Evolutionary conservation across 2,113 vertebrate species (phyloP).

Genomic region (Hippocampus zosterae): DNA sequence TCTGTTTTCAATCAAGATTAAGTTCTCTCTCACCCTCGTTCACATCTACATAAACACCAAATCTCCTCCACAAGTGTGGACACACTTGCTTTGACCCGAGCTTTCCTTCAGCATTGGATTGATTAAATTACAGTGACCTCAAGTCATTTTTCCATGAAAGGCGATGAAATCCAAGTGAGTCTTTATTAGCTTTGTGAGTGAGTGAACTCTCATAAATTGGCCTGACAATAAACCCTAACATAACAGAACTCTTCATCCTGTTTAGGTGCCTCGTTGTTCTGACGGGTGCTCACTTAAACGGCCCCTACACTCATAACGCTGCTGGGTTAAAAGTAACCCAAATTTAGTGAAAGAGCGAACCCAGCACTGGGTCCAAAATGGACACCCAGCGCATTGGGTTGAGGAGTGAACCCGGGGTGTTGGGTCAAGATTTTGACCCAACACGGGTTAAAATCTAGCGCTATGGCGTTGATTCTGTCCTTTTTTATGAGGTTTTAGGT

Average conservation of each 20-base stretch:
- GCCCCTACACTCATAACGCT: too few species aligned
- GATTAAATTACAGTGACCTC: conserved; percentile 37
- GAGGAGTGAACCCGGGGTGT: too few species aligned
- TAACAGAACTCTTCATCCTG: neutral
- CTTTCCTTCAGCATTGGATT: conserved; percentile 18
- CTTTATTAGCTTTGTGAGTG: conserved; percentile 7
- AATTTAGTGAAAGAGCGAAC: too few species aligned
- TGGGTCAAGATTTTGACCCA: too few species aligned
- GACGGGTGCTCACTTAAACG: neutral
- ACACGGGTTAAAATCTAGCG: too few species aligned
- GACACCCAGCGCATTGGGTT: too few species aligned
- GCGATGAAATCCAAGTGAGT: conserved; percentile 29
- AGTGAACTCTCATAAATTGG: neutral
- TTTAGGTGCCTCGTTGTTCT: conserved; percentile 1
- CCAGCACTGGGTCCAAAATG: too few species aligned
- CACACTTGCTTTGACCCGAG: conserved; percentile 14
- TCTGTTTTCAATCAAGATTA: conserved; percentile 50
- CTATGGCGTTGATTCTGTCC: too few species aligned
- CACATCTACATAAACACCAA: conserved; percentile 31
- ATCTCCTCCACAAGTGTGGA: conserved; percentile 21
- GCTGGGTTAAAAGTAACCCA: too few species aligned
- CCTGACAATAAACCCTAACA: conserved; percentile 15
- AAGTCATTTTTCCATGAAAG: conserved; percentile 28
- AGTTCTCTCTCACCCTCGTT: conserved; percentile 19
- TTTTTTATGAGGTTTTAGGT: too few species aligned